phyloP scores from a whole-genome alignment of 1,140 invertebrate genomes.

The Heliconius himera region DNA sequence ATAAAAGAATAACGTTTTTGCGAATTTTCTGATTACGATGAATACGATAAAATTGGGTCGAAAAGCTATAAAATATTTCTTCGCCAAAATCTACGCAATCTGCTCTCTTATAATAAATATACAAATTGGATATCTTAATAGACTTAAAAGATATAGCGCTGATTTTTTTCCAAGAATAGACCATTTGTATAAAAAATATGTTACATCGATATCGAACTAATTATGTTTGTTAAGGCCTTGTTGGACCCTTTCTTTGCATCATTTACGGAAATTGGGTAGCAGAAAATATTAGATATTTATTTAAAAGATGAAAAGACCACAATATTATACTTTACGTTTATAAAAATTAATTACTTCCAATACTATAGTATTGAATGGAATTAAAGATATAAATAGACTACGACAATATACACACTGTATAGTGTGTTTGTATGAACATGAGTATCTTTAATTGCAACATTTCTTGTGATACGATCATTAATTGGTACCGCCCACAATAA shows the following conservation, averaged over 20 bases:
- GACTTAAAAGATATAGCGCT: background rate
- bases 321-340: too few relatives aligned
- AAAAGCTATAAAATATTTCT: conserved; percentile 9
- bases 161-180: background rate
- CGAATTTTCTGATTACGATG: background rate
- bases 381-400: too few relatives aligned
- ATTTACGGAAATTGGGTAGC: background rate
- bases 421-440: too few relatives aligned
- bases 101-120: conserved; percentile 9
- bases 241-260: background rate
- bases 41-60: conserved; percentile 1
- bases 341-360: too few relatives aligned
- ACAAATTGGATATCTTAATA: conserved; percentile 1
- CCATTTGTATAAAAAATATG: background rate
- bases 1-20: background rate
- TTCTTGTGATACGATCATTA: too few relatives aligned
- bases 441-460: too few relatives aligned
- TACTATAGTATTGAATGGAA: too few relatives aligned
- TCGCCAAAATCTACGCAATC: background rate
- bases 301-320: too few relatives aligned
- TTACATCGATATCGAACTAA: background rate
- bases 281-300: background rate
- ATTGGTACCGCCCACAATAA: too few relatives aligned
- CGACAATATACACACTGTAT: too few relatives aligned
- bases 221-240: background rate